phyloP scores from a whole-genome alignment of 2,113 vertebrate species.

The Athene noctua region DNA sequence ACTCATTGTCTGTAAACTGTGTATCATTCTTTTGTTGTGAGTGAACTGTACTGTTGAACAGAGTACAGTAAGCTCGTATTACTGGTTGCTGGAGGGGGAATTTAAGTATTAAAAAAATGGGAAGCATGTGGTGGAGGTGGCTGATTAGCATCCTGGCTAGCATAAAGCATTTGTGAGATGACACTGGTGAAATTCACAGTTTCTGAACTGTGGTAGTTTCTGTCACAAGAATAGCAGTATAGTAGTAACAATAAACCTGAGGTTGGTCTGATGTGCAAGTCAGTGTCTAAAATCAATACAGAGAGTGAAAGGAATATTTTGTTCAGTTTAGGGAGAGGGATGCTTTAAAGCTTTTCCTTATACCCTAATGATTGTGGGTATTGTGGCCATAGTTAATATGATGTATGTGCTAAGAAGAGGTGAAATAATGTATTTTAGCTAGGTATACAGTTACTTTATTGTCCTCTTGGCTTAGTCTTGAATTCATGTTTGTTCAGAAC shows the following conservation, averaged over 20 bases:
- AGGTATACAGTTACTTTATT: not conserved
- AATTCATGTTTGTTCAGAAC: not conserved
- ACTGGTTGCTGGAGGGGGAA: not conserved
- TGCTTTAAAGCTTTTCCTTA: not conserved
- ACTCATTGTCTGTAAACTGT: not conserved
- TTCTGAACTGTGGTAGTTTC: not conserved
- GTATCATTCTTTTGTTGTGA: constrained; percentile 1
- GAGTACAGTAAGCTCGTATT: not conserved
- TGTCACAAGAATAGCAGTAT: not conserved
- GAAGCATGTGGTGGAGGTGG: not conserved
- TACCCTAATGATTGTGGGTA: not conserved
- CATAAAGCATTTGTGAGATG: not conserved
- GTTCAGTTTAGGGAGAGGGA: not conserved
- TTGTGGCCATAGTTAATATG: not conserved
- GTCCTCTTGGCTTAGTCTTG: not conserved
- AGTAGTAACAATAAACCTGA: not conserved
- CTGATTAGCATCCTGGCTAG: not conserved
- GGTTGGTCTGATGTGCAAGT: not conserved
- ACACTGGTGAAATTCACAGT: not conserved
- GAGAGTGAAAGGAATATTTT: not conserved
- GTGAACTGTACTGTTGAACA: not conserved
- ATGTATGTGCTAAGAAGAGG: not conserved
- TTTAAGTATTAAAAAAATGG: not conserved
- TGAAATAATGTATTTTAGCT: not conserved
- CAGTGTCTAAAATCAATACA: not conserved